A percentile compares a stretch with the other conserved stretches of the same genome.
Conservation (phyloP, 1,140 invertebrate species). For the Leptinotarsa texana region DNA sequence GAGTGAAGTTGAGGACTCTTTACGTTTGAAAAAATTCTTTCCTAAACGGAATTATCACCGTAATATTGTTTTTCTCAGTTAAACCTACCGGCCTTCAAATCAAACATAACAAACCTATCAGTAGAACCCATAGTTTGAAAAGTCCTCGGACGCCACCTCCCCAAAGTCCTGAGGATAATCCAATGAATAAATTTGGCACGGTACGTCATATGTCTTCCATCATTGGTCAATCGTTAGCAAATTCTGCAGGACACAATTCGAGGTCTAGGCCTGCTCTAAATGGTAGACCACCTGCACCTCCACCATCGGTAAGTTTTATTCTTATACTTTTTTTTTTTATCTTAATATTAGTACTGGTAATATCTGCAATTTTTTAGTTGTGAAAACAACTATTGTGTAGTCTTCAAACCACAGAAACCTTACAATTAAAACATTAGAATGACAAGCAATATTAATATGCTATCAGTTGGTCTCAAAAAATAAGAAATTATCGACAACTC, state of each 20-base stretch:
- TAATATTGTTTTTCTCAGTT: slow-evolving; percentile 32
- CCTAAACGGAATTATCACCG: too few species aligned
- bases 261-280: slow-evolving; percentile 34
- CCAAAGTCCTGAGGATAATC: slow-evolving; percentile 42
- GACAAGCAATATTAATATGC: too few species aligned
- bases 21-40: too few species aligned
- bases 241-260: slow-evolving; percentile 24
- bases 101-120: slow-evolving; percentile 58
- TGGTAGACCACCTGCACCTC: slow-evolving; percentile 45
- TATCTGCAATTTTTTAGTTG: too few species aligned
- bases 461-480: too few species aligned
- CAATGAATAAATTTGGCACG: slow-evolving; percentile 46
- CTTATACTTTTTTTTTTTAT: background rate
- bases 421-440: too few species aligned
- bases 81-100: slow-evolving; percentile 55
- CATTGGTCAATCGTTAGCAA: slow-evolving; percentile 41
- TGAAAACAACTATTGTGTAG: too few species aligned
- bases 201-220: slow-evolving; percentile 47
- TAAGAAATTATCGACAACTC: too few species aligned
- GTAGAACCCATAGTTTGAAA: slow-evolving; percentile 61
- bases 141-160: slow-evolving; percentile 56
- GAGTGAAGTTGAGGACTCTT: too few species aligned
- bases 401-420: too few species aligned
- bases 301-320: slow-evolving; percentile 37
- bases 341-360: too few species aligned